Evolutionary conservation across 2,113 vertebrate species (phyloP), one percentile per base, ranked within the genome.

Genomic region (Malaclemys terrapin): DNA sequence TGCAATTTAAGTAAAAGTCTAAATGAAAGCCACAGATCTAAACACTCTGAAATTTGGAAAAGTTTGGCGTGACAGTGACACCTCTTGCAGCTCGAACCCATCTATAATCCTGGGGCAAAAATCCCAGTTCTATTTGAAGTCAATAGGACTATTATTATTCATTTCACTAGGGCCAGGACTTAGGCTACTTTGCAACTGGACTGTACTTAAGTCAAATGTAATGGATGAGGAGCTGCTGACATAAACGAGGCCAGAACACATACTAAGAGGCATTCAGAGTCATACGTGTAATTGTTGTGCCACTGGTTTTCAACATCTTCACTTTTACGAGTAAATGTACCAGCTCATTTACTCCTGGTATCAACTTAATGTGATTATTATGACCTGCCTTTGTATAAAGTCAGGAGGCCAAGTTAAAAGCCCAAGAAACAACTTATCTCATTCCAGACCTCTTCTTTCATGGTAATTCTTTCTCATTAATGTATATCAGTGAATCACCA

Each of bases 401-500:
- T 2, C 81, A 62, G 76, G 84, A 22, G 10, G 25, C 81, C 49
- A 84, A 56, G 20, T 65, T 47, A 75, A n/a, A 75, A 88, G 29
- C 53, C 76, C 76, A 29, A 52, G 20, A 62, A 49, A 2, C 0
- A 5, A 4, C 5, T 1, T 12, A 3, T 50, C 1, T 27, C 69
- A 10, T 17, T 5, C 22, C 45, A 57, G 6, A 62, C 59, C 5
- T 31, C 59, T 16, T 35, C 59, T 35, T 62, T 31, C 59, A 62
- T 3, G 6, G 14, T 35, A 31, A 14, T 62, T 31, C 35, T 16
- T 72, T 38, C 65, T 72, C 65, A 72, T 27, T 59, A 59, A 59
- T 12, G 29, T 59, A 59, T 59, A 59, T 59, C 27, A 59, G 29
- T 29, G n/a, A 4, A 38, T 5, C 16, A 72, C 65, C 35, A 72